Base-by-base conservation (phyloP, 2,113 vertebrate species). In the Apodemus speciosus region DNA sequence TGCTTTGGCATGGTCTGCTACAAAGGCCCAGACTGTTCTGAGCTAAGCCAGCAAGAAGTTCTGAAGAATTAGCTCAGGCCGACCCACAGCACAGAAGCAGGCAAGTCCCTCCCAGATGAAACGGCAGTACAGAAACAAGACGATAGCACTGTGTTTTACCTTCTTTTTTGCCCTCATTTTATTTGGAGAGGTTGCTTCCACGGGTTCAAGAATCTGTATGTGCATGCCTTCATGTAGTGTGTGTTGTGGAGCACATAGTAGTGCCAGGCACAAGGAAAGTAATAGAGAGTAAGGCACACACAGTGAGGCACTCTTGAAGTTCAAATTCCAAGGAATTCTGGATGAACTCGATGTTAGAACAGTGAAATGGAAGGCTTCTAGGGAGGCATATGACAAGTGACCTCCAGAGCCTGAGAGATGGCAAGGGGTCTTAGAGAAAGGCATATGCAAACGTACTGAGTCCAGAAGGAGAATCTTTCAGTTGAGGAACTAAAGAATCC, bases 91-190 rank as follows among this genome's bases (percentile, higher is more conserved):
- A 32, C 15, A 60, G 9, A 77, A 79, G 2, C 46, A 27, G 43
- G 64, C 46, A 25, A 71, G 30, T 43, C 64, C 35, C 16, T 11
- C 46, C 10, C 46, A 46, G 51, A 69, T 25, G 32, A 92, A 69
- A 71, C 20, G 51, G 18, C 9, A 35, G 76, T 18, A 80, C n/a
- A 25, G 58, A n/a, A 53, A 0, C 3, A 46, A 6, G 20, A 32
- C 4, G 3, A 11, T 9, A 32, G 88, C 38, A 2, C 35, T 62
- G 15, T 7, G 9, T 66, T 85, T 79, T 5, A 0, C 0, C 43
- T 92, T 96, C 85, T 90, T 81, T n/a, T 62, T 15, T 90, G 72
- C 10, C 80, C 38, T 85, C 73, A 56, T 56, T 85, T 86, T 87
- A 46, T 51, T 81, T 27, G 23, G 18, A 87, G 60, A 88, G 16